phyloP scores from a whole-genome alignment of 2,888 invertebrate genomes.

The Sepioteuthis lessoniana region DNA sequence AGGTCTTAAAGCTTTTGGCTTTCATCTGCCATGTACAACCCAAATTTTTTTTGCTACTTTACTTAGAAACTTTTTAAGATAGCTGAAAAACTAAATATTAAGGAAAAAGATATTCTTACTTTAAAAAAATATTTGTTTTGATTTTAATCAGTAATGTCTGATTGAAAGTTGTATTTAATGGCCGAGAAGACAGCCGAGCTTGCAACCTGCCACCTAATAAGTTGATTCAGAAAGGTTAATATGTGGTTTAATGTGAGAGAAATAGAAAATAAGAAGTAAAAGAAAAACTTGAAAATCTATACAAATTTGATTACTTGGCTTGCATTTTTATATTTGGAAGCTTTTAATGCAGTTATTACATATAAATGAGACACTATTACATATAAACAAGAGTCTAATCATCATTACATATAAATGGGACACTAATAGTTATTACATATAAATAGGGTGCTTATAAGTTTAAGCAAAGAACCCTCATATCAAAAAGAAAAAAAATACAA shows the following conservation, averaged over 20 bases:
- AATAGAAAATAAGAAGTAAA: background rate
- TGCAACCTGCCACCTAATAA: background rate
- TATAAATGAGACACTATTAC: background rate
- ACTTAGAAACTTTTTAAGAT: too few relatives aligned
- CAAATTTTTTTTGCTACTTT: background rate
- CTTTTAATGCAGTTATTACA: background rate
- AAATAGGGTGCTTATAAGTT: too few relatives aligned
- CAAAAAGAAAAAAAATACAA: background rate
- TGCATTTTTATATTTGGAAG: background rate
- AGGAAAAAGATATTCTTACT: background rate
- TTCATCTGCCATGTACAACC: background rate
- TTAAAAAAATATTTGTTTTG: background rate
- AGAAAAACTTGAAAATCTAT: background rate
- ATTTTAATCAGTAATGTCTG: background rate
- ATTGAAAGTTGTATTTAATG: background rate
- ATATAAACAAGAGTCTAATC: too few relatives aligned
- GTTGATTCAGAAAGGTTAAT: background rate
- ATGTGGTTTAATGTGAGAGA: background rate
- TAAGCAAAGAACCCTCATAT: background rate
- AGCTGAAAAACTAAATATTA: background rate
- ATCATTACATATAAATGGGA: background rate
- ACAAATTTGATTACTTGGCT: conserved; percentile 20
- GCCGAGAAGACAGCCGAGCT: background rate
- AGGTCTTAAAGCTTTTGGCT: background rate
- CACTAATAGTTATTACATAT: too few relatives aligned